Base-by-base conservation (phyloP, 2,888 invertebrate genomes). In the Caenorhabditis zanzibari region DNA sequence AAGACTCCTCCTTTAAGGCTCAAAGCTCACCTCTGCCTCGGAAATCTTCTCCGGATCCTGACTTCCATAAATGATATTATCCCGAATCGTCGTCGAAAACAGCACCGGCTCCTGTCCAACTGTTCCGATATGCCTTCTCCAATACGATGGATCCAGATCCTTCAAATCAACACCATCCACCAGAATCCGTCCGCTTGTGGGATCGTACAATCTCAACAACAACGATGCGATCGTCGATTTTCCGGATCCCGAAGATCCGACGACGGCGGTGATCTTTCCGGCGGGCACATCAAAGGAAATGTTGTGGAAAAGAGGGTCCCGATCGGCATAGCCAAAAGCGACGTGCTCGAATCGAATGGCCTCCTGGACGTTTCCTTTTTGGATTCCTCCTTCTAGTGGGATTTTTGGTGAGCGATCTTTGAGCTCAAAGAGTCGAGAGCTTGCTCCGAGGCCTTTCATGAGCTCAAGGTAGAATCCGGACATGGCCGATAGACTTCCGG, bases 81-180 rank as follows among this genome's bases (percentile, higher is more conserved):
- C 96, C 86, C 95, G 95, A 87, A 98, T 96, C 1, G 96, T 95
- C 66, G 96, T 95, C 26, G 96, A 96, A 92, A 98, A 98, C 52
- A 98, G 93, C 16, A 96, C 95, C 0, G 98, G 98, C 92, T 98
- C 98, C 95, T 96, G 96, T 93, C 96, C 95, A 58, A 98, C 98
- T 82, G 95, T 95, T 35, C 97, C 97, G 85, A 98, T 95, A 64
- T 96, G 95, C 84, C 94, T 94, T 83, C 97, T 95, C 86, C 98
- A 94, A 96, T 96, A 97, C 0, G 94, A 93, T 0, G 96, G 96
- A 93, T 96, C 96, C 81, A 97, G 91, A 0, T 95, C 94, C 88
- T 93, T 94, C 14, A 98, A 94, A 93, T 96, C 95, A 0, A 94
- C 93, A 7, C 95, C 95, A 92, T 98, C 98, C 26, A 98, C 92